Evolutionary conservation across 2,888 invertebrate species (phyloP).

Genomic region (Nebria salina): DNA sequence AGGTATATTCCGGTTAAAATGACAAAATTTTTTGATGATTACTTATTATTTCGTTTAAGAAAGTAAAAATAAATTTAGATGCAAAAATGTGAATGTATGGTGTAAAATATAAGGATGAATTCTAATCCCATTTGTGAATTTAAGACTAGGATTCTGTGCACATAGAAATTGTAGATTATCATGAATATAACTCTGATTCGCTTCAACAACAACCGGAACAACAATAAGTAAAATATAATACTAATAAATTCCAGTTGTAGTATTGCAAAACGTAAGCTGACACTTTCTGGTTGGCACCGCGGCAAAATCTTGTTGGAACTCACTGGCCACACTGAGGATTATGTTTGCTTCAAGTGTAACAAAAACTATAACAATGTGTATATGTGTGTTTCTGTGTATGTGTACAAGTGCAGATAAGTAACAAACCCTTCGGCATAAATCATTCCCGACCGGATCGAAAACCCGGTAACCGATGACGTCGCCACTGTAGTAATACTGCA

Average conservation of each 20-base stretch:
- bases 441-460: slow-evolving; percentile 3
- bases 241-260: background rate
- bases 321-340: background rate
- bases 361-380: background rate
- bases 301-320: background rate
- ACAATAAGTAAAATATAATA: slow-evolving; percentile 1
- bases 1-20: too few species aligned
- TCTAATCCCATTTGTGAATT: background rate
- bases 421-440: slow-evolving; percentile 14
- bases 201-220: background rate
- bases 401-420: slow-evolving; percentile 12
- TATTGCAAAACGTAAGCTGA: background rate
- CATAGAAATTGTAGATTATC: background rate
- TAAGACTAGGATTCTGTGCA: background rate
- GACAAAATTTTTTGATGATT: too few species aligned
- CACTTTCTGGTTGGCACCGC: background rate
- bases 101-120: background rate
- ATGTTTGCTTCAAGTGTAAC: background rate
- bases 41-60: too few species aligned
- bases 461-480: background rate
- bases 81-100: too few species aligned
- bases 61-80: too few species aligned
- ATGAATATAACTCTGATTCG: background rate
- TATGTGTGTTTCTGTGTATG: background rate
- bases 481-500: background rate